phyloP scores from a whole-genome alignment of 2,113 vertebrate species.

The Rhineura floridana region DNA sequence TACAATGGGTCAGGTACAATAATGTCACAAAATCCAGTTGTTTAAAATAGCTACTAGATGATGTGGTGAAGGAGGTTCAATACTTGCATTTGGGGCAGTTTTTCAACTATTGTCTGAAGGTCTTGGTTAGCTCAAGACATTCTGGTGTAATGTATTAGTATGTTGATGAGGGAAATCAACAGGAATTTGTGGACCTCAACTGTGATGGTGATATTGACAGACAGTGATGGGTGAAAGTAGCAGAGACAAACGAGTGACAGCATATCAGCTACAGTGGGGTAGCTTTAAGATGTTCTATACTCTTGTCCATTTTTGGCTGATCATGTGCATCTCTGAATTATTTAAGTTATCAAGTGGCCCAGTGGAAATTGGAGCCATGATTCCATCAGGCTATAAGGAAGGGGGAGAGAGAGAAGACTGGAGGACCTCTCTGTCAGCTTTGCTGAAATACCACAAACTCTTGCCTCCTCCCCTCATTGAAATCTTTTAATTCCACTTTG shows the following conservation, averaged over 20 bases:
- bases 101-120: not conserved
- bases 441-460: too few relatives aligned
- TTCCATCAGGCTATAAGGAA: too few relatives aligned
- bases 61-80: not conserved
- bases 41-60: not conserved
- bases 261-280: not conserved
- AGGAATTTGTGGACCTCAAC: not conserved
- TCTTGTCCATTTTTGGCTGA: too few relatives aligned
- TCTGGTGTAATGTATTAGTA: not conserved
- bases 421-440: too few relatives aligned
- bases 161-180: not conserved
- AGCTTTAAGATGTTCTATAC: not conserved
- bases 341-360: not conserved
- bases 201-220: not conserved
- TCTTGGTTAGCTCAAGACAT: not conserved
- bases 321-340: not conserved
- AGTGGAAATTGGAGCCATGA: not conserved
- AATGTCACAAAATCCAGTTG: not conserved
- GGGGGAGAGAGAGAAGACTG: too few relatives aligned
- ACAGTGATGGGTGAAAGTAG: not conserved
- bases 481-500: too few relatives aligned
- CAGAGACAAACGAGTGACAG: not conserved
- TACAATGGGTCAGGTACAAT: constrained; percentile 83
- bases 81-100: not conserved
- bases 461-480: too few relatives aligned